Evolutionary conservation across 1,140 invertebrate species (phyloP).

Genomic region (Orchestia grillus): DNA sequence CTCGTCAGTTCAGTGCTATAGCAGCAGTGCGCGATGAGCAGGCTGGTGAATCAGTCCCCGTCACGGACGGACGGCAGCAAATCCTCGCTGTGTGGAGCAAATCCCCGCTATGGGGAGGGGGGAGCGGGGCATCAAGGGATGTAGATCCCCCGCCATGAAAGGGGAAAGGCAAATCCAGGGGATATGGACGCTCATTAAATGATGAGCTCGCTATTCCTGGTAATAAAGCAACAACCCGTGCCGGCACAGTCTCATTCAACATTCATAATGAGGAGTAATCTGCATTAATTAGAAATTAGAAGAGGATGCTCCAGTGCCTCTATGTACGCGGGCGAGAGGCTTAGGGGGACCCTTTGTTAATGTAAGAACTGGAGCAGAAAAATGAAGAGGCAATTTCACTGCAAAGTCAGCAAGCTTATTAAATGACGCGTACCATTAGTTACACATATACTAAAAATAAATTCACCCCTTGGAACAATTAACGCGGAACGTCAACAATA

Average conservation of each 20-base stretch:
- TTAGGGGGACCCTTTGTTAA: neutral
- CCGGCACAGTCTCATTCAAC: conserved; percentile 9
- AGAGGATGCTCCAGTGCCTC: neutral
- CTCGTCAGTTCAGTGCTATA: too few species aligned
- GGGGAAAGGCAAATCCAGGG: neutral
- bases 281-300: conserved; percentile 40
- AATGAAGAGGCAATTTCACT: neutral
- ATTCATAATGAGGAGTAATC: conserved; percentile 45
- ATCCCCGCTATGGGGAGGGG: neutral
- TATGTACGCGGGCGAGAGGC: neutral
- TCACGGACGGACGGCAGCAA: neutral
- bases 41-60: too few species aligned
- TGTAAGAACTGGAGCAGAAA: neutral
- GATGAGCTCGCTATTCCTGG: neutral
- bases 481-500: neutral
- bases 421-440: neutral
- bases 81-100: neutral
- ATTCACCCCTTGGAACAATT: neutral
- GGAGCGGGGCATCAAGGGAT: too few species aligned
- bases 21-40: too few species aligned
- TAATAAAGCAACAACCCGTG: conserved; percentile 27
- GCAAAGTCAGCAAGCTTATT: neutral
- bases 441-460: neutral
- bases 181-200: neutral
- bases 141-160: neutral